Percentiles rank a stretch among this genome's conserved stretches.
Conservation (phyloP, 2,797 vertebrate genomes). For the Coregonus ussuriensis region DNA sequence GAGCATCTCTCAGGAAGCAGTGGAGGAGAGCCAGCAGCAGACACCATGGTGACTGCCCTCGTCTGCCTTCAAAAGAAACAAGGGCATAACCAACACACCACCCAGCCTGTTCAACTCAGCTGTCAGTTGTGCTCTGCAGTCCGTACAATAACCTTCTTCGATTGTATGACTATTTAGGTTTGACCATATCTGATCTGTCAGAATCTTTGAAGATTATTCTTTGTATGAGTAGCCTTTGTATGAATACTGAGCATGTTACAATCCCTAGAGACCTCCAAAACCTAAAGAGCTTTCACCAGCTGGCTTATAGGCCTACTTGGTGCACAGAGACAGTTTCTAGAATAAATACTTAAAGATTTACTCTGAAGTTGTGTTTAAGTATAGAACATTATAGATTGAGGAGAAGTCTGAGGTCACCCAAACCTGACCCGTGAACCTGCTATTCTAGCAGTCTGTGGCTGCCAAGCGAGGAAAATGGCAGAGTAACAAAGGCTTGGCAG, state of each 20-base stretch:
- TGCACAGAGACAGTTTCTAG: too few species aligned
- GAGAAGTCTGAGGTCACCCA: conserved; percentile 30
- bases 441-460: conserved; percentile 43
- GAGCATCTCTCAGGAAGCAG: background rate
- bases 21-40: background rate
- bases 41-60: background rate
- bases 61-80: conserved; percentile 43
- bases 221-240: background rate
- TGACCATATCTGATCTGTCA: background rate
- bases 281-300: too few species aligned
- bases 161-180: background rate
- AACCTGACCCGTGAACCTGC: conserved; percentile 29
- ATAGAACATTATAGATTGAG: conserved; percentile 3
- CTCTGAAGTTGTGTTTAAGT: conserved; percentile 27
- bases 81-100: conserved; percentile 18
- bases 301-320: too few species aligned
- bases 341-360: conserved; percentile 7
- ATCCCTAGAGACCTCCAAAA: too few species aligned
- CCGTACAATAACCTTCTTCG: background rate
- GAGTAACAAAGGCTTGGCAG: conserved; percentile 55
- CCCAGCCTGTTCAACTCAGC: conserved; percentile 22
- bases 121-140: background rate
- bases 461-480: conserved; percentile 50
- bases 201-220: background rate
- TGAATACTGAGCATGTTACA: too few species aligned